A percentile compares a stretch with the other conserved stretches of the same genome.
phyloP scores from a whole-genome alignment of 2,113 vertebrate species.

The Misgurnus anguillicaudatus region DNA sequence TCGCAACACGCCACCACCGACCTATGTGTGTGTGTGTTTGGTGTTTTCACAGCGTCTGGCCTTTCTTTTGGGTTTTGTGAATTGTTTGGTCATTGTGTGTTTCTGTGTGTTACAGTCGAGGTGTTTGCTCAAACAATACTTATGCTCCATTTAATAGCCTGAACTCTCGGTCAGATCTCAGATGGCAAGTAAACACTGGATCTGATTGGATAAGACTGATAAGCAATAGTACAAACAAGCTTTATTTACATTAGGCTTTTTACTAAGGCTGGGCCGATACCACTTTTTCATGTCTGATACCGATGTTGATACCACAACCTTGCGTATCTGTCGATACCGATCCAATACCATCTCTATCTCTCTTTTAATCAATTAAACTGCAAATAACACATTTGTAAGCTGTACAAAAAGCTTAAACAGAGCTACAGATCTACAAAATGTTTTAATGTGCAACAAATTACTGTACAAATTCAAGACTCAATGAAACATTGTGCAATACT shows the following conservation, averaged over 20 bases:
- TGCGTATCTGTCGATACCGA: no score
- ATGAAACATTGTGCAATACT: no score
- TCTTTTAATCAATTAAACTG: no score
- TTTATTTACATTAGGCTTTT: conserved; percentile 48
- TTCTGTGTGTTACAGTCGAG: conserved; percentile 22
- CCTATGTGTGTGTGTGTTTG: conserved; percentile 37
- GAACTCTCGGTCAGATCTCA: conserved; percentile 44
- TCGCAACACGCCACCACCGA: conserved; percentile 29
- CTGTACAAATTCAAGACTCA: no score
- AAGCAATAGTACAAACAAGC: conserved; percentile 48
- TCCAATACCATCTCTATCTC: no score
- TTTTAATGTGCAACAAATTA: no score
- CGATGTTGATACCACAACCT: no score
- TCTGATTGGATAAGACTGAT: conserved; percentile 48
- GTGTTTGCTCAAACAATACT: neutral
- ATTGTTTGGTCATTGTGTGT: conserved; percentile 61
- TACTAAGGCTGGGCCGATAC: no score
- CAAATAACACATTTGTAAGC: no score
- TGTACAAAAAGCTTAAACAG: no score
- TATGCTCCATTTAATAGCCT: conserved; percentile 16
- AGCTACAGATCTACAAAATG: no score
- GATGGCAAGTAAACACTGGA: conserved; percentile 47
- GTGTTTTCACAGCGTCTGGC: conserved; percentile 40
- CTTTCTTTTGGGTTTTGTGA: conserved; percentile 25
- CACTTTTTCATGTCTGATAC: no score